A percentile compares a stretch with the other conserved stretches of the same genome.
phyloP scores from a whole-genome alignment of 2,797 vertebrate species.

The Bothrops alternatus region DNA sequence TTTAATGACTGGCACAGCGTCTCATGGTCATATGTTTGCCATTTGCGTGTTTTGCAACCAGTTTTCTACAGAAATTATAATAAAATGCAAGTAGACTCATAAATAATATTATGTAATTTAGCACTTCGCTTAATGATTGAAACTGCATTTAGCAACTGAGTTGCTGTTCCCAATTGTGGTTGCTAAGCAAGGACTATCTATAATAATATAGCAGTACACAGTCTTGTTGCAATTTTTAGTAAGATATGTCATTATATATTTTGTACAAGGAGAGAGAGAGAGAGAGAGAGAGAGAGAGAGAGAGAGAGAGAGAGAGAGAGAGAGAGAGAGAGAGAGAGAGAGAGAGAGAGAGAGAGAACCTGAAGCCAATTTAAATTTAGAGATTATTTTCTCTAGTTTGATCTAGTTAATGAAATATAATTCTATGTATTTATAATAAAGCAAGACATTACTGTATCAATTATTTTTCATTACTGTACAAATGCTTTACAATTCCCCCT shows the following conservation, averaged over 20 bases:
- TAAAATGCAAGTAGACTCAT: background rate
- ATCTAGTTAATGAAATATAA: background rate
- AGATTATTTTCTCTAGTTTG: background rate
- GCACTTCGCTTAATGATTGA: background rate
- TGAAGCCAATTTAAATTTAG: background rate
- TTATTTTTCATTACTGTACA: background rate
- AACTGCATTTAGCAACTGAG: background rate
- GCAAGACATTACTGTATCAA: background rate
- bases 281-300: background rate
- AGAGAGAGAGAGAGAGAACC: background rate
- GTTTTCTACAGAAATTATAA: background rate
- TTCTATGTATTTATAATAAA: background rate
- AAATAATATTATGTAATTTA: background rate
- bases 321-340: background rate
- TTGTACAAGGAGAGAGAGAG: background rate
- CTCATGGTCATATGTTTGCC: background rate
- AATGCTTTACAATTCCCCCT: background rate
- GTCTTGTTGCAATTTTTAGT: background rate
- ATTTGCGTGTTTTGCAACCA: background rate
- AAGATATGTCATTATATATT: background rate
- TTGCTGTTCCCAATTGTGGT: background rate
- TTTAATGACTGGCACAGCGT: background rate
- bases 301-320: background rate
- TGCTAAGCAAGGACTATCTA: background rate
- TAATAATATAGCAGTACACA: background rate